Evolutionary conservation across 1,140 invertebrate species (phyloP), one percentile per base, ranked within the genome.

Genomic region (Papilio polyxenes): DNA sequence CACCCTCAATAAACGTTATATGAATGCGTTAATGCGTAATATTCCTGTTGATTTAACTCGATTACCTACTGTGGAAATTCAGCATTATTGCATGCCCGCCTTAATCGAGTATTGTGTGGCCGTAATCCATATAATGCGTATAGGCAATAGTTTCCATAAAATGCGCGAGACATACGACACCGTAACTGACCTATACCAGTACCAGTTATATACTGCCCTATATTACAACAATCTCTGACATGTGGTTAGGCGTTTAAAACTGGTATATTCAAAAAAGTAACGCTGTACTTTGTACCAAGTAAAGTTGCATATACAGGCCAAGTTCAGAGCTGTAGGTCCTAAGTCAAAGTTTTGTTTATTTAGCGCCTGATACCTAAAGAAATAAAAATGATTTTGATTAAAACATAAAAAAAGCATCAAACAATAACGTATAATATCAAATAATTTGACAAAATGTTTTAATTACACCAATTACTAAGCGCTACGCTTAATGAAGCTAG

Each of bases 21-120:
- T 37, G n/a, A n/a, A n/a, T n/a, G n/a, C n/a, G n/a, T n/a, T n/a
- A n/a, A n/a, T n/a, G 31, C 13, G 31, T 31, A 37, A 72, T 37
- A 69, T 72, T 69, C 5, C 62, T 72, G 23, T 72, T 72, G 65
- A 37, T 72, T 72, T 72, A 72, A 72, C 65, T 72, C 65, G 65
- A 72, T 72, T 37, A 72, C 13, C 5, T 69, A 37, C 23, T 72
- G 65, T 72, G 65, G 37, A 37, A 72, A 72, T 72, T 72, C 65
- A 72, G 65, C 65, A 72, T 40, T 65, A 37, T 72, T 40, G 65
- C 31, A 72, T 37, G 59, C 20, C 59, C 17, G 31, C 65, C 65
- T 72, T 72, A 72, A 72, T 40, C 65, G 65, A 37, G 31, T 13
- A 72, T 72, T 72, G 65, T 72, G 31, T 31, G 65, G 6, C 65